Conservation (phyloP, 2,888 invertebrate genomes). For the Ditula angustiorana region DNA sequence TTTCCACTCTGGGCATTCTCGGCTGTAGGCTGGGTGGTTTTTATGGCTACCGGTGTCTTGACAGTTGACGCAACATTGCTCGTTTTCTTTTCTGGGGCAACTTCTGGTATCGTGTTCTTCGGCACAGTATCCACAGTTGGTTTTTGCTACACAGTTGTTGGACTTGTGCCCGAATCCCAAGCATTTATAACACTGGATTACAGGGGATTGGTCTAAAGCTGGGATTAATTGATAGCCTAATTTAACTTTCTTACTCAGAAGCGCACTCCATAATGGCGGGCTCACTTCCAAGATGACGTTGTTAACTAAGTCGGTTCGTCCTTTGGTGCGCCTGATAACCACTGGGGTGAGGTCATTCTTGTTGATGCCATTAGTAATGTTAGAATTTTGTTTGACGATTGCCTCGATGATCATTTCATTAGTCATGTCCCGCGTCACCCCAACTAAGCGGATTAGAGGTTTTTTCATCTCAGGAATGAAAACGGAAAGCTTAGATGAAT, state of each 20-base stretch:
- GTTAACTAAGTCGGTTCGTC: neutral
- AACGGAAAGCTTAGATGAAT: too few species aligned
- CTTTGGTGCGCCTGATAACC: neutral
- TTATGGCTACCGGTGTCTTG: rapidly evolving
- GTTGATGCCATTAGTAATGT: neutral
- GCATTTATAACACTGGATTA: neutral
- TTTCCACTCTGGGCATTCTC: neutral
- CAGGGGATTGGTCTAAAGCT: neutral
- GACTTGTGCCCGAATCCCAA: neutral
- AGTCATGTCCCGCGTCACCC: neutral
- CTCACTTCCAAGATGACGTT: neutral
- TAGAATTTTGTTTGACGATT: neutral
- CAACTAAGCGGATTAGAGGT: neutral
- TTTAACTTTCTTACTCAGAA: neutral
- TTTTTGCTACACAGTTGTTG: neutral
- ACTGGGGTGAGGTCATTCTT: neutral
- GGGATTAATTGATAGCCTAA: neutral
- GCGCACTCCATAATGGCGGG: neutral
- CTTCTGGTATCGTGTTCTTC: neutral
- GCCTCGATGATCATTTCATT: neutral
- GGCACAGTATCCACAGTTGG: neutral
- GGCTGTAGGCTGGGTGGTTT: neutral
- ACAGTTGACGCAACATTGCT: neutral
- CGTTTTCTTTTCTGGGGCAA: neutral
- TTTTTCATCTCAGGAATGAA: too few species aligned